These are phyloP conservation scores for Ceyx cyanopectus DNA, from an alignment of 2,113 vertebrate genomes.

Conservation along the genomic window DNA sequence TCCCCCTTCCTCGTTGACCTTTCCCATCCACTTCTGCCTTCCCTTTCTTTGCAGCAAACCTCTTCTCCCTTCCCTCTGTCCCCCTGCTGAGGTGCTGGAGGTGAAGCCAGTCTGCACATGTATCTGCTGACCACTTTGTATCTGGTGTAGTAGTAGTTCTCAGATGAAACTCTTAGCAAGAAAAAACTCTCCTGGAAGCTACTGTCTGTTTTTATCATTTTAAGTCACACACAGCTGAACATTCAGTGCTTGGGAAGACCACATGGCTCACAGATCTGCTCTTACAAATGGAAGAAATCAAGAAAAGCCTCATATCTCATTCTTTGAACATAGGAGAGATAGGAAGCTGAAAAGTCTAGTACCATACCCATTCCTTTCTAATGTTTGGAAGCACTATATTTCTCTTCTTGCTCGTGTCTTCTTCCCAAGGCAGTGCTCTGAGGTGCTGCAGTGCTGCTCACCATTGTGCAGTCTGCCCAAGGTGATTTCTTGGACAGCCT, in stretches of 20 bases:
- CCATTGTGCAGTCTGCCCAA: neutral
- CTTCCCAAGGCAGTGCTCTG: neutral
- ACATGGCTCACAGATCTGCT: neutral
- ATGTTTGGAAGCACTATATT: neutral
- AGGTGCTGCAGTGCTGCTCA: neutral
- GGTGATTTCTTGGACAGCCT: neutral
- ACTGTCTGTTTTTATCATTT: constrained; percentile 16
- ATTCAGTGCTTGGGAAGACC: neutral
- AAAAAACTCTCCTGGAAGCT: constrained; percentile 4
- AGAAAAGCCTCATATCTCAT: neutral
- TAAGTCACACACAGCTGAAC: neutral
- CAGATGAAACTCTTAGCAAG: neutral
- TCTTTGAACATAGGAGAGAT: neutral
- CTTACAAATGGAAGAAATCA: neutral
- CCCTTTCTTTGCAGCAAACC: neutral
- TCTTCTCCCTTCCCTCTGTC: neutral
- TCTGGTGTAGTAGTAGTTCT: neutral
- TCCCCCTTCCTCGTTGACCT: neutral
- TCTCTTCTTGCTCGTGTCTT: neutral
- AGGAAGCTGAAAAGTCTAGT: neutral
- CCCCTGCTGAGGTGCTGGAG: neutral
- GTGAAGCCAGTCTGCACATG: neutral
- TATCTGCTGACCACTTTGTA: neutral
- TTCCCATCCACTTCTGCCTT: neutral
- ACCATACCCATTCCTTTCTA: neutral